Conservation (phyloP, 1,140 invertebrate genomes). For the Orchesella cincta region DNA sequence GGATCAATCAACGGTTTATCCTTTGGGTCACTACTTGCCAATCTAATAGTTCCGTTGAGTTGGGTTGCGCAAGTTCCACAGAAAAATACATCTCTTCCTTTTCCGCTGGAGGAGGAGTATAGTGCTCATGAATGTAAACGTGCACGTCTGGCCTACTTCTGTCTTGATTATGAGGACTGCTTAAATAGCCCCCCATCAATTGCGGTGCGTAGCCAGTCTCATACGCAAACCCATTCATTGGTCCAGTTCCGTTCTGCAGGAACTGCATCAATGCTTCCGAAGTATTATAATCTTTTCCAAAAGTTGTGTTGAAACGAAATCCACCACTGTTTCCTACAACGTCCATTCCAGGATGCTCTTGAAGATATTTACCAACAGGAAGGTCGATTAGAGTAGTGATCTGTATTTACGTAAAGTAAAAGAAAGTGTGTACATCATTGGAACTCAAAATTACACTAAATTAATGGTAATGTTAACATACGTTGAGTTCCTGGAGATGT, state of each 20-base stretch:
- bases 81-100: neutral
- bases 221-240: neutral
- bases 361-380: constrained; percentile 31
- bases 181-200: constrained; percentile 19
- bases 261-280: constrained; percentile 24
- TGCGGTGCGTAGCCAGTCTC: neutral
- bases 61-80: neutral
- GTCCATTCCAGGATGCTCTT: constrained; percentile 40
- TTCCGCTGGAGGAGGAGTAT: neutral
- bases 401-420: constrained; percentile 14
- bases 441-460: neutral
- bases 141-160: constrained; percentile 33
- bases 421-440: no score
- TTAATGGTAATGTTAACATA: constrained; percentile 34
- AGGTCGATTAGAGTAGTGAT: constrained; percentile 37
- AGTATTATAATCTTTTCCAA: neutral
- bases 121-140: neutral
- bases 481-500: constrained; percentile 54
- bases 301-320: constrained; percentile 30
- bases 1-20: constrained; percentile 61
- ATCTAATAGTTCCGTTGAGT: constrained; percentile 51
- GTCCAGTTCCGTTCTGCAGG: constrained; percentile 24
- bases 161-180: constrained; percentile 15
- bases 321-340: neutral
- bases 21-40: constrained; percentile 56